A percentile compares a stretch with the other conserved stretches of the same genome.
These are phyloP conservation scores for Thalpophila matura DNA, from an alignment of 2,888 invertebrate genomes.

Conservation along the genomic window DNA sequence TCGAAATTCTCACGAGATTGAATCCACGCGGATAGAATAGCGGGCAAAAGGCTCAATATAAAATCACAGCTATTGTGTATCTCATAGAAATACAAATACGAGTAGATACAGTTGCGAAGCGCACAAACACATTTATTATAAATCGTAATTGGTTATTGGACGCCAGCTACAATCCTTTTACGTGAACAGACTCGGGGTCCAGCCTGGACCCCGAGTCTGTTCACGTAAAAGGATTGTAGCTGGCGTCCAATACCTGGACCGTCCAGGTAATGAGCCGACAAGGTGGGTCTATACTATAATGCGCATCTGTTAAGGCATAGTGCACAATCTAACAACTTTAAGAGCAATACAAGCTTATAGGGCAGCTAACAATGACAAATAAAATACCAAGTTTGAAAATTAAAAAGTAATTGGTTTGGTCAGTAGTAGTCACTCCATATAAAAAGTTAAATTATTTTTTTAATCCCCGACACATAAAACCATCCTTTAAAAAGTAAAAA, in stretches of 20 bases:
- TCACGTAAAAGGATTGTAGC: conserved; percentile 35
- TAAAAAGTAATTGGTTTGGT: too few relatives aligned
- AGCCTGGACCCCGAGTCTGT: conserved; percentile 10
- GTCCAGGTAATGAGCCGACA: conserved; percentile 32
- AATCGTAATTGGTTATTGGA: conserved; percentile 22
- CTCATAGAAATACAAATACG: too few relatives aligned
- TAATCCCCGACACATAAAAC: too few relatives aligned
- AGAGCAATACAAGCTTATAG: too few relatives aligned
- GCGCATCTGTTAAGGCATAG: conserved; percentile 27
- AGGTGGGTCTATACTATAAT: conserved; percentile 18
- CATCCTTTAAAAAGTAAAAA: too few relatives aligned
- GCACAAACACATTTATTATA: conserved; percentile 33
- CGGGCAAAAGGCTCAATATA: too few relatives aligned
- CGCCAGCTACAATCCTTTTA: conserved; percentile 29
- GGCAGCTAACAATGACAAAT: neutral
- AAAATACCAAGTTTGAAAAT: too few relatives aligned
- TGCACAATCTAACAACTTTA: neutral
- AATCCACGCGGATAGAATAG: too few relatives aligned
- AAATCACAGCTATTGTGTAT: too few relatives aligned
- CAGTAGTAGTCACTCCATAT: too few relatives aligned
- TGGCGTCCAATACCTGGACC: neutral
- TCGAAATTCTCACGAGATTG: too few relatives aligned
- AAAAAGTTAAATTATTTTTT: too few relatives aligned
- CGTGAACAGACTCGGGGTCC: conserved; percentile 12
- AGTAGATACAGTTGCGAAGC: conserved; percentile 12